These are phyloP conservation scores for Bungarus multicinctus DNA, from an alignment of 2,113 vertebrate genomes.

Conservation along the genomic window DNA sequence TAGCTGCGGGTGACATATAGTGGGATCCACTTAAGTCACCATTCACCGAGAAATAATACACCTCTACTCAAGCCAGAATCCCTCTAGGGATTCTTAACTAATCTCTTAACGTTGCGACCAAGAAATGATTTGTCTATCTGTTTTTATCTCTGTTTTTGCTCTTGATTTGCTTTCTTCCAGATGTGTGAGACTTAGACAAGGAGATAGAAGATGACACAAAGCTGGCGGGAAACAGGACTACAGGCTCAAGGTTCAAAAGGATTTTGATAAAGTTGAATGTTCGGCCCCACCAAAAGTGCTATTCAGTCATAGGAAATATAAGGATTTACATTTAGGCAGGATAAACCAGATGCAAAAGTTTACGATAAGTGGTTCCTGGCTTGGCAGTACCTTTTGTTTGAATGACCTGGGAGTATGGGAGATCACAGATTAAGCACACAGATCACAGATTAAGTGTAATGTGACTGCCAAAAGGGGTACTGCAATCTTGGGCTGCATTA, in stretches of 20 bases:
- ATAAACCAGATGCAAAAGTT: neutral
- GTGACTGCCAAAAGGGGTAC: neutral
- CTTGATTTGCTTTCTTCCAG: neutral
- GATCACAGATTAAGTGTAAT: neutral
- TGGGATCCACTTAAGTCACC: neutral
- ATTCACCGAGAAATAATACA: neutral
- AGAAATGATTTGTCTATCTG: neutral
- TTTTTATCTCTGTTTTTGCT: neutral
- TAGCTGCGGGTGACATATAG: neutral
- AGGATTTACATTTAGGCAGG: neutral
- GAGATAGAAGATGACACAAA: neutral
- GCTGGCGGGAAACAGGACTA: neutral
- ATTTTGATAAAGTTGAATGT: neutral
- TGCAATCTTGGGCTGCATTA: neutral
- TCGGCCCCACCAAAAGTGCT: neutral
- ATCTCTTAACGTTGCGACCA: neutral
- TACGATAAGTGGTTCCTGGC: neutral
- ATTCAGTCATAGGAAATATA: neutral
- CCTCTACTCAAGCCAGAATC: neutral
- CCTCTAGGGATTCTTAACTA: neutral
- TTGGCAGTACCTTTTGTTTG: neutral
- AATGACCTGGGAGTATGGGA: neutral
- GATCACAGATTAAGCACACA: neutral
- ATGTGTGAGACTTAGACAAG: neutral
- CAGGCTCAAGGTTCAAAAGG: neutral